Evolutionary conservation across 1,140 invertebrate genomes (phyloP), one percentile per base, ranked within the genome.

Genomic region (Heliconius hewitsoni): DNA sequence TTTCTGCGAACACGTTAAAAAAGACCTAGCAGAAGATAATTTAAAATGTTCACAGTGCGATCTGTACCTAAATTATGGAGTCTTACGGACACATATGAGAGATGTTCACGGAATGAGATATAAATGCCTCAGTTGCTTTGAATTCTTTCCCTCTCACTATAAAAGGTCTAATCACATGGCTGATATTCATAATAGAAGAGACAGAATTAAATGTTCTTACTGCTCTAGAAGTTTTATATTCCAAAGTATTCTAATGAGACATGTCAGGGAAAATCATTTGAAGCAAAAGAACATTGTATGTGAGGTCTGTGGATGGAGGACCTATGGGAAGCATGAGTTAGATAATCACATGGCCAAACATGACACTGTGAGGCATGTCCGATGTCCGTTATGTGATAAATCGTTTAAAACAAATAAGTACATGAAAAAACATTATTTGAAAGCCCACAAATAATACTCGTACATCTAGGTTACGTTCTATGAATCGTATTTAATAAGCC

Each of bases 251-350:
- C 71, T 94, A 42, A 60, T 84, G 1, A 72, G 86, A 11, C 92
- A 94, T 66, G 85, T 90, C 2, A 78, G 79, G 0, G 83, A 89
- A 13, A 87, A 86, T 0, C 92, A 93, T 83, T 83, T 92, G 74
- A 92, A 93, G 37, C 84, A 89, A 46, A 90, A 86, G 57, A 86
- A 83, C 8, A 79, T 85, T 1, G 81, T 86, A 6, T 93, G 91
- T 16, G 84, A 91, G 2, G 77, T 92, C 1, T 94, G 92, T 71
- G 91, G 90, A 0, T 89, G 87, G 72, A 89, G 87, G 73, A 83
- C 88, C 0, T 93, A 89, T 60, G 84, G 87, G 5, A 77, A 80
- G 11, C 74, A 85, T 8, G 82, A 84, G n/a, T 19, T 88, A n/a
- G 81, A 74, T 1, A 84, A 80, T 6, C 91, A 92, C 34, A 74